Conservation (phyloP, 2,797 vertebrate genomes). For the Danio kyathit region DNA sequence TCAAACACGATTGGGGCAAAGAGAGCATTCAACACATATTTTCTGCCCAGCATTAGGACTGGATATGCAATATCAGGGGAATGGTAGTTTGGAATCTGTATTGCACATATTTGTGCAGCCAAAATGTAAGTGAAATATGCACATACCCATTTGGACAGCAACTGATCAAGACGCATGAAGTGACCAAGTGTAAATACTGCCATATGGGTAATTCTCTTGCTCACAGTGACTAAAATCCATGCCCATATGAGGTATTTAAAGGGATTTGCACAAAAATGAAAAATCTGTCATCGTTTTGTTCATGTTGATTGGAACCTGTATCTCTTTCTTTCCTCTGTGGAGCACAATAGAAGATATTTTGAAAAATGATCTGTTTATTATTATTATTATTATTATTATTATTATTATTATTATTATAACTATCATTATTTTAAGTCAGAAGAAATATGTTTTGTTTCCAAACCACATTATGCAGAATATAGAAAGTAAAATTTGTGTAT, state of each 20-base stretch:
- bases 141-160: not conserved
- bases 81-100: not conserved
- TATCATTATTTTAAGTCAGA: too few species aligned
- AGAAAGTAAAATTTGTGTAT: not conserved
- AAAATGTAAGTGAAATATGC: not conserved
- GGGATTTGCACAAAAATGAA: not conserved
- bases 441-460: not conserved
- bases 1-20: not conserved
- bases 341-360: not conserved
- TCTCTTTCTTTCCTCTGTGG: not conserved
- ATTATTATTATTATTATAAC: too few species aligned
- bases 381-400: too few species aligned
- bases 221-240: not conserved
- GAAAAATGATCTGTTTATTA: not conserved
- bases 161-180: constrained; percentile 16
- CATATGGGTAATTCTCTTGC: not conserved
- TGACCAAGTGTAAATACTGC: not conserved
- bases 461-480: not conserved
- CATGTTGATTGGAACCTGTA: not conserved
- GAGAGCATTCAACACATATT: not conserved
- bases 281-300: not conserved
- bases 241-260: not conserved
- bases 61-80: not conserved
- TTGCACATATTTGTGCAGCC: not conserved
- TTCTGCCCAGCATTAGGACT: not conserved